phyloP scores from a whole-genome alignment of 2,113 vertebrate species.

The Phoenicopterus ruber region DNA sequence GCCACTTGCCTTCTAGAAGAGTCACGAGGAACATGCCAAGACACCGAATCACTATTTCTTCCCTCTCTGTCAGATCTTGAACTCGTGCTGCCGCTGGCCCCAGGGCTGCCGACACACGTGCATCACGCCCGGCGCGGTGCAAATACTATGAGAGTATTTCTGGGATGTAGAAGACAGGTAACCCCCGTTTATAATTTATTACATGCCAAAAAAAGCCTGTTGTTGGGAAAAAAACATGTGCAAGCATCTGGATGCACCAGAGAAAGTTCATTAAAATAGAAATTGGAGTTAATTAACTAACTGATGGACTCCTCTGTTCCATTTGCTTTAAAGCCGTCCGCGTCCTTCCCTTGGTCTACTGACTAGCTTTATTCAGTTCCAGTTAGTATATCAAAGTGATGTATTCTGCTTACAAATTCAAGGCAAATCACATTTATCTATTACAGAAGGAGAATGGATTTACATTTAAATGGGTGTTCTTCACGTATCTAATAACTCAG shows the following conservation, averaged over 20 bases:
- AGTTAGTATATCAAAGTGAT: neutral
- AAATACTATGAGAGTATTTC: accelerated
- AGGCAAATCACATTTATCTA: conserved; percentile 35
- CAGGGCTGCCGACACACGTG: neutral
- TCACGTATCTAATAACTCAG: conserved; percentile 30
- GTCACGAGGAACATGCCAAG: accelerated
- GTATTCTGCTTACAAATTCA: conserved; percentile 44
- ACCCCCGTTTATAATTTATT: neutral
- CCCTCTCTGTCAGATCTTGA: neutral
- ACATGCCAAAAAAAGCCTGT: neutral
- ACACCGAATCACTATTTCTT: neutral
- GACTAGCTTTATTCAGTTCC: conserved; percentile 18
- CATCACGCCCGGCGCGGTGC: neutral
- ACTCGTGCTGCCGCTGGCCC: neutral
- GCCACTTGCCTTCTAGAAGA: neutral
- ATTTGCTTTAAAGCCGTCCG: neutral
- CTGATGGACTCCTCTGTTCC: neutral
- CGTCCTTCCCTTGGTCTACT: neutral
- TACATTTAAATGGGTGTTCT: conserved; percentile 53
- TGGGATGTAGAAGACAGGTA: neutral
- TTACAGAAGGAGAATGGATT: conserved; percentile 13
- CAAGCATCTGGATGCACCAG: conserved; percentile 11
- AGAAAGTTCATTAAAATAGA: conserved; percentile 40
- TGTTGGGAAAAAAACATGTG: neutral
- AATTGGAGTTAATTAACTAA: conserved; percentile 57